These are phyloP conservation scores for Drosophila testacea DNA, from an alignment of 2,888 invertebrate genomes.

Conservation along the genomic window DNA sequence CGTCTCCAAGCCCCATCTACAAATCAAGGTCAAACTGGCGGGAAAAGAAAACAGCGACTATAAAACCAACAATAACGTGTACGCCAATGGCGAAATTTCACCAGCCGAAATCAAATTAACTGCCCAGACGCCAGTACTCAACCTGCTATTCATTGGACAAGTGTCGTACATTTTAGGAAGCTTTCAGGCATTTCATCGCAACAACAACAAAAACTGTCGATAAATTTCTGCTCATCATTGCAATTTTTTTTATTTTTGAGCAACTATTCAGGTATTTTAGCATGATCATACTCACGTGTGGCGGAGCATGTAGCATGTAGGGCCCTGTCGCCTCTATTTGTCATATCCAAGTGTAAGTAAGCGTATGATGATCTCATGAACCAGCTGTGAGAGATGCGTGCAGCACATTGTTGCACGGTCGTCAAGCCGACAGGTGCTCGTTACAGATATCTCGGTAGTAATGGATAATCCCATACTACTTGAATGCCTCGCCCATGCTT, in stretches of 20 bases:
- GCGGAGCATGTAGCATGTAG: conserved; percentile 43
- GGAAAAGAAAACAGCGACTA: conserved; percentile 41
- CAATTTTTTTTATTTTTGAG: not conserved
- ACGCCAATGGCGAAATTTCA: conserved; percentile 65
- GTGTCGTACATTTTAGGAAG: conserved; percentile 21
- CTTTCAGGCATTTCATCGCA: conserved; percentile 58
- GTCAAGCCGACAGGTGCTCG: conserved; percentile 48
- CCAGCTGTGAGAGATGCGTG: conserved; percentile 31
- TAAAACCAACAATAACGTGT: conserved; percentile 11
- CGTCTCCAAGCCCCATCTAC: conserved; percentile 42
- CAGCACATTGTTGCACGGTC: conserved; percentile 15
- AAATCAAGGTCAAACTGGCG: conserved; percentile 66
- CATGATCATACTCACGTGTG: conserved; percentile 62
- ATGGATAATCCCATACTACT: conserved; percentile 21
- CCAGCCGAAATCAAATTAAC: conserved; percentile 58
- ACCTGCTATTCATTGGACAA: not conserved
- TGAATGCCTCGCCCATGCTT: conserved; percentile 50
- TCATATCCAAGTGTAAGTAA: conserved; percentile 5
- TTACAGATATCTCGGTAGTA: conserved; percentile 27
- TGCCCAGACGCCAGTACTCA: conserved; percentile 18
- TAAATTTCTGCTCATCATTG: conserved; percentile 26
- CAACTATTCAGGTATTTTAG: conserved; percentile 26
- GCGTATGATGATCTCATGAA: conserved; percentile 20
- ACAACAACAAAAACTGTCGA: conserved; percentile 25
- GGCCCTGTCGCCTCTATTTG: conserved; percentile 30